Evolutionary conservation across 1,140 invertebrate species (phyloP).

Genomic region (Drosophila sp.): DNA sequence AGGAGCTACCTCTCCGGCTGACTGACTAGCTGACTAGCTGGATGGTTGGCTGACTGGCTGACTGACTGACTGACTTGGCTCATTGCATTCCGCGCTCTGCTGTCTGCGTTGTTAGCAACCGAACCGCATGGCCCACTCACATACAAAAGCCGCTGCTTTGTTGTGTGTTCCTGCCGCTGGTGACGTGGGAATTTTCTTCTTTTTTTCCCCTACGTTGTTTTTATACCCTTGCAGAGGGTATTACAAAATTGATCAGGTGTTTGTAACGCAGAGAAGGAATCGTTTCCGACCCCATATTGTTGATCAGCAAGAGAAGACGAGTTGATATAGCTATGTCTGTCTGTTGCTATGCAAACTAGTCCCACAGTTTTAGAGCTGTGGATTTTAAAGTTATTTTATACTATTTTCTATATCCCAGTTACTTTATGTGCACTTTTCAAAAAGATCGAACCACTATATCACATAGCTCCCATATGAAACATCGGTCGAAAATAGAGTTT

Average conservation of each 20-base stretch:
- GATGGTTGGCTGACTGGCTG: neutral
- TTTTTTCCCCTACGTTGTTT: neutral
- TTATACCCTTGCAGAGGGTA: neutral
- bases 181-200: slow-evolving; percentile 2
- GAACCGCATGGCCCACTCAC: slow-evolving; percentile 50
- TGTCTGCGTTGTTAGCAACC: slow-evolving; percentile 35
- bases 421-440: no score
- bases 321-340: no score
- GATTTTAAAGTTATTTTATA: neutral
- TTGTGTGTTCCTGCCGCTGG: slow-evolving; percentile 43
- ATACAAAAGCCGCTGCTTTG: slow-evolving; percentile 59
- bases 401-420: no score
- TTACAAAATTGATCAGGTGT: no score
- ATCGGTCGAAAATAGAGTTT: no score
- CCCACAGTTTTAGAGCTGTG: no score
- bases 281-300: no score
- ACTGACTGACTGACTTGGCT: slow-evolving; percentile 27
- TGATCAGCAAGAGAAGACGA: no score
- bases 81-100: slow-evolving; percentile 36
- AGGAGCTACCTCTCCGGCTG: slow-evolving; percentile 8
- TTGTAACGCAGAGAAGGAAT: no score
- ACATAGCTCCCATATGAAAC: no score
- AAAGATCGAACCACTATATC: no score
- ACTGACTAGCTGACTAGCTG: neutral
- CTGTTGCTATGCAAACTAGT: no score